Conservation (phyloP, 2,113 vertebrate genomes). For the Hydrolagus affinis region DNA sequence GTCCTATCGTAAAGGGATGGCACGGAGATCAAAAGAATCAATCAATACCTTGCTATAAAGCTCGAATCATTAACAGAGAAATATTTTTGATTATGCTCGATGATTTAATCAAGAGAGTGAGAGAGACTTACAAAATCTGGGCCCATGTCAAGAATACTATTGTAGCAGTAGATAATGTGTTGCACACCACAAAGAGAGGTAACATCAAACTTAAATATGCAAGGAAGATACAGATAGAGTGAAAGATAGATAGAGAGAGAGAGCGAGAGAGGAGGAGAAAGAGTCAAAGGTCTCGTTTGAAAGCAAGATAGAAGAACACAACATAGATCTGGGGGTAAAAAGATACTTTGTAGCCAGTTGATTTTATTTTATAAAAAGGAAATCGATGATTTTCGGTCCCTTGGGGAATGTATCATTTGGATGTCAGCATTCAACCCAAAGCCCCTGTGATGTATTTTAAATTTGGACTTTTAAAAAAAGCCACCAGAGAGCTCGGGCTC, state of each 20-base stretch:
- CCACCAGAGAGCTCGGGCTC: slow-evolving; percentile 63
- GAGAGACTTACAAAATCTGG: slow-evolving; percentile 50
- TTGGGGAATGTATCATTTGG: slow-evolving; percentile 57
- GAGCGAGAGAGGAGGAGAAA: slow-evolving; percentile 22
- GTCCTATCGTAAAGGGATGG: slow-evolving; percentile 58
- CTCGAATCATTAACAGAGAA: slow-evolving; percentile 61
- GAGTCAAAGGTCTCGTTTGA: slow-evolving; percentile 24
- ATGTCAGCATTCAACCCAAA: slow-evolving; percentile 66
- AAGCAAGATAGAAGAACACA: slow-evolving; percentile 13
- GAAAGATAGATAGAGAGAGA: slow-evolving; percentile 14
- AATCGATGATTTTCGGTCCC: slow-evolving; percentile 51
- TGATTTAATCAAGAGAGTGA: slow-evolving; percentile 68
- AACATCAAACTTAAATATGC: not conserved
- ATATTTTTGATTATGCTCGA: slow-evolving; percentile 68
- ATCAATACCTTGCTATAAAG: slow-evolving; percentile 56
- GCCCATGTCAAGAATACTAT: slow-evolving; percentile 46
- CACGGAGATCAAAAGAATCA: slow-evolving; percentile 63
- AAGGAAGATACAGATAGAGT: not conserved
- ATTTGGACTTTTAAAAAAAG: slow-evolving; percentile 71
- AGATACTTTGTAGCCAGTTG: not conserved
- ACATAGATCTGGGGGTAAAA: slow-evolving; percentile 17
- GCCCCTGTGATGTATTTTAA: slow-evolving; percentile 69
- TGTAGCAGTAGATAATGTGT: slow-evolving; percentile 41
- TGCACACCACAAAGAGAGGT: not conserved
- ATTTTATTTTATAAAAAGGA: slow-evolving; percentile 19